A percentile compares a stretch with the other conserved stretches of the same genome.
phyloP scores from a whole-genome alignment of 2,888 invertebrate species.

The Pseudanteris insignis region DNA sequence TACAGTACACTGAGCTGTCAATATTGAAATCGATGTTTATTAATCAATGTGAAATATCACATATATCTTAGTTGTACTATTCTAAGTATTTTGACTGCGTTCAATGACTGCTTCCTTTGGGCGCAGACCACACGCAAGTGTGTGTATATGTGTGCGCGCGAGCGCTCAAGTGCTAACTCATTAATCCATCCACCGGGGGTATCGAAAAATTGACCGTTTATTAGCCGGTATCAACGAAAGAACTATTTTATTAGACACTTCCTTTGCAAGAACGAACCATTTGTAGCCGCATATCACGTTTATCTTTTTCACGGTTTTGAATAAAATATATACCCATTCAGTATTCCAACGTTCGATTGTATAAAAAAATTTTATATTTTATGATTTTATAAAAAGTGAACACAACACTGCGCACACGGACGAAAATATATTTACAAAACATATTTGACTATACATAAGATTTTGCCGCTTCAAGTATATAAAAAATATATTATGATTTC shows the following conservation, averaged over 20 bases:
- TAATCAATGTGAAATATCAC: not conserved
- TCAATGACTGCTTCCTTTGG: conserved; percentile 30
- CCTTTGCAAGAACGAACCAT: conserved; percentile 18
- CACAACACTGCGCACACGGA: no score
- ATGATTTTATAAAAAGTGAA: no score
- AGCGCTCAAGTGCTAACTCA: conserved; percentile 10
- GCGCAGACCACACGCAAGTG: conserved; percentile 10
- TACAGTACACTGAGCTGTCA: no score
- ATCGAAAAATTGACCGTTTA: conserved; percentile 30
- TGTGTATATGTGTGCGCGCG: no score
- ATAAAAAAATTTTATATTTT: no score
- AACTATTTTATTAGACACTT: conserved; percentile 24
- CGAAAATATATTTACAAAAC: no score
- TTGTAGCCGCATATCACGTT: conserved; percentile 7
- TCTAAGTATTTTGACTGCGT: conserved; percentile 13
- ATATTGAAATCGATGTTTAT: no score
- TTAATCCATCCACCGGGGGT: conserved; percentile 20
- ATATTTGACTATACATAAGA: no score
- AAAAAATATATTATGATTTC: no score
- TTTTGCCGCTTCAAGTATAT: no score
- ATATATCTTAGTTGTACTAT: conserved; percentile 6
- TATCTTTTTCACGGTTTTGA: no score
- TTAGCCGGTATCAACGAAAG: conserved; percentile 19
- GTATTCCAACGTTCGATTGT: not conserved
- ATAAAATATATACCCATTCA: no score